These are phyloP conservation scores for Gadus chalcogrammus DNA, from an alignment of 2,113 vertebrate species.

Conservation along the genomic window DNA sequence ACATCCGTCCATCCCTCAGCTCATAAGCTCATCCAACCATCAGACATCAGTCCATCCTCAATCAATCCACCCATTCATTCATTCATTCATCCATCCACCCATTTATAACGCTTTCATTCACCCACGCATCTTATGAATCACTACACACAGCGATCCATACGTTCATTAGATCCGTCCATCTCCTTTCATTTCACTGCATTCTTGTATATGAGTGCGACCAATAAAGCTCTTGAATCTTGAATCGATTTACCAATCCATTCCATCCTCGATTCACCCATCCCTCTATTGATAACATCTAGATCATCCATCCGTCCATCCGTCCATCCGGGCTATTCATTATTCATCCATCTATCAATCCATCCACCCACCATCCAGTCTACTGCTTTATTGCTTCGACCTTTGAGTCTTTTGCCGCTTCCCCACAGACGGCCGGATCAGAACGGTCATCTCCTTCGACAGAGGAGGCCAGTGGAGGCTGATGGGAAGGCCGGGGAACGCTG, in stretches of 20 bases:
- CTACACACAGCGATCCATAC: background rate
- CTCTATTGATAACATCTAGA: too few species aligned
- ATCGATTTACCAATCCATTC: too few species aligned
- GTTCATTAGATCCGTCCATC: background rate
- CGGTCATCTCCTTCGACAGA: constrained; percentile 76
- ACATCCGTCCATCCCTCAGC: too few species aligned
- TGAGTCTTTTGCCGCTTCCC: too few species aligned
- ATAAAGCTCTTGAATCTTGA: too few species aligned
- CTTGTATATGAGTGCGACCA: too few species aligned
- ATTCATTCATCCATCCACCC: background rate
- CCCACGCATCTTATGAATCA: background rate
- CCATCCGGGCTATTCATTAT: background rate
- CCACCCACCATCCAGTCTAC: background rate
- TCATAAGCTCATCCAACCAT: too few species aligned
- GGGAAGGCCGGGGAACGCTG: constrained; percentile 69
- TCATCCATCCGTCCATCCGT: background rate
- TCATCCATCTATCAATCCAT: background rate
- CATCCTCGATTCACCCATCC: too few species aligned
- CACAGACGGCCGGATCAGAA: constrained; percentile 71
- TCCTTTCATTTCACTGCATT: too few species aligned
- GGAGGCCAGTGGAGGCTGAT: constrained; percentile 71
- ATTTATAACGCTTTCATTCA: background rate
- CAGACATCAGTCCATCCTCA: background rate
- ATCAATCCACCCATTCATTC: background rate
- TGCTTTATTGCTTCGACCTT: constrained; percentile 12